These are phyloP conservation scores for Calliphora vicina DNA, from an alignment of 1,140 invertebrate species.

Conservation along the genomic window DNA sequence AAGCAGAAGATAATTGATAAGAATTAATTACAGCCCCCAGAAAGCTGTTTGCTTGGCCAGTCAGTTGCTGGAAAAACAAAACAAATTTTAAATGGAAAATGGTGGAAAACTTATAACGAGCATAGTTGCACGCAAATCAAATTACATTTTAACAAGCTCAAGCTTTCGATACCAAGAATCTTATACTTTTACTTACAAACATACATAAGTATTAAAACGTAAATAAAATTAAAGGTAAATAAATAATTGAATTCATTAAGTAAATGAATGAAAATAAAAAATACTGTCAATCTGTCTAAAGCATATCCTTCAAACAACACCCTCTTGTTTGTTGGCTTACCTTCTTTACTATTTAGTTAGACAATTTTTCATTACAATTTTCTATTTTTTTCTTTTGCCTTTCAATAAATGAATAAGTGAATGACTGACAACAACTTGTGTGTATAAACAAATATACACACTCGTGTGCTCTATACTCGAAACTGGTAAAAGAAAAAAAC, in stretches of 20 bases:
- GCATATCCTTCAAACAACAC: slow-evolving; percentile 21
- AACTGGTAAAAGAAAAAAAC: background rate
- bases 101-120: background rate
- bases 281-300: slow-evolving; percentile 47
- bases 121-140: slow-evolving; percentile 23
- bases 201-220: background rate
- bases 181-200: background rate
- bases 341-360: background rate
- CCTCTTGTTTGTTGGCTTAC: background rate
- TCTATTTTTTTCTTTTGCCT: background rate
- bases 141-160: slow-evolving; percentile 10
- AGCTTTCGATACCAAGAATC: too few relatives aligned
- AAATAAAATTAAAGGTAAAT: slow-evolving; percentile 45
- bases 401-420: background rate
- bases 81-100: too few relatives aligned
- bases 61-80: too few relatives aligned
- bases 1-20: background rate
- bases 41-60: background rate
- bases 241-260: slow-evolving; percentile 64
- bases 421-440: background rate
- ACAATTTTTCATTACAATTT: background rate
- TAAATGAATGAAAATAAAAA: slow-evolving; percentile 49
- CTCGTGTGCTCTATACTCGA: background rate
- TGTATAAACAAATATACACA: background rate
- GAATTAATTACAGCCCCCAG: slow-evolving; percentile 3